phyloP scores from a whole-genome alignment of 2,113 vertebrate species.

The Heliornis fulica region DNA sequence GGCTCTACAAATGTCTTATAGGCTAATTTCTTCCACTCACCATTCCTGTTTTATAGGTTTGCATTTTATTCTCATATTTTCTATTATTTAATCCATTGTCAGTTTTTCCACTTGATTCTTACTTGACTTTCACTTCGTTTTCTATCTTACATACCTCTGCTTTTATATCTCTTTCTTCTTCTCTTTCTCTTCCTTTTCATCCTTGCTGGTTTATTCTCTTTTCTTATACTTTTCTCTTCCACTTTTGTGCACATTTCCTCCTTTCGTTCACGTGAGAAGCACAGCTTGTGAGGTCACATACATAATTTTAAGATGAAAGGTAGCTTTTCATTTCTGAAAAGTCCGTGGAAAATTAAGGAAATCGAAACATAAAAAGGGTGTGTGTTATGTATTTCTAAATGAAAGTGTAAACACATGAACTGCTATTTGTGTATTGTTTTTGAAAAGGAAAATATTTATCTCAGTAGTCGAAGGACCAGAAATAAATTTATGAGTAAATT shows the following conservation, averaged over 20 bases:
- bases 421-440: neutral
- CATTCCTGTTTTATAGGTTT: neutral
- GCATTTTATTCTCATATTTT: neutral
- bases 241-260: neutral
- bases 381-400: neutral
- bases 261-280: neutral
- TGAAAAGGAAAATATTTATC: neutral
- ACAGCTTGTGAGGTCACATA: neutral
- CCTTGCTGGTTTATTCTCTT: neutral
- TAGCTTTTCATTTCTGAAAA: neutral
- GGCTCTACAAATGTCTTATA: neutral
- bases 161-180: neutral
- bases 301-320: neutral
- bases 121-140: neutral
- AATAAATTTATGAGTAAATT: neutral
- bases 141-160: neutral
- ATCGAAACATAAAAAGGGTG: neutral
- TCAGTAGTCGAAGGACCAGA: neutral
- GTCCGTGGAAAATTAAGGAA: neutral
- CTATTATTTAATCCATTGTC: neutral
- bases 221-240: neutral
- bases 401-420: neutral
- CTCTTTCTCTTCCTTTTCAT: neutral
- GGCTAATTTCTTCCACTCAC: neutral
- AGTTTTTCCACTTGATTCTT: neutral